Base-by-base conservation (phyloP, 2,888 invertebrate species). In the Apomyelois bistriatella region DNA sequence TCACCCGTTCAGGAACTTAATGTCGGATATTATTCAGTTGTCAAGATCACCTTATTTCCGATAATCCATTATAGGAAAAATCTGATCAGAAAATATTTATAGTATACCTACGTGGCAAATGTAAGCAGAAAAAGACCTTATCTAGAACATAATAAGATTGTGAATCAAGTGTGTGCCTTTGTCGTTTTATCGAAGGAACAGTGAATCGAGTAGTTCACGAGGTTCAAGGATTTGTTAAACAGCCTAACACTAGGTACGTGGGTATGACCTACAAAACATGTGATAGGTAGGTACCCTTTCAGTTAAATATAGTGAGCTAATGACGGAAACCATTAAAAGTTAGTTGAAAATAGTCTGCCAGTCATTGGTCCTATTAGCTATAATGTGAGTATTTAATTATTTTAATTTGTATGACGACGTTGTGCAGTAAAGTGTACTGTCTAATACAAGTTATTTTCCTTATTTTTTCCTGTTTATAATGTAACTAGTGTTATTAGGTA, bases 221-320 rank as follows among this genome's bases (percentile, higher is more conserved):
- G 35, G 46, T 35, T 46, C 46, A 46, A 46, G 46, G 46, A 32
- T 46, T 32, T 46, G 4, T 9, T 32, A 32, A 32, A 46, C 46
- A 32, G 9, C 32, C 10, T 15, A 15, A 32, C 46, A 32, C 28
- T 46, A 46, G 30, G 32, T 32, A 32, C 32, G 22, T 5, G 5
- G 22, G 3, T 32, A 13, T 13, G 32, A 8, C 13, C 5, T 16
- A 46, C 35, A 35, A 30, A 46, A 5, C 32, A 15, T 32, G 32
- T 8, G 15, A 46, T 46, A 12, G n/a, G n/a, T 22, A 22, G 22
- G 22, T 22, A n/a, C 22, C 22, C 42, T 28, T 12, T 1, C 7
- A 30, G 42, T 43, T 43, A 13, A 28, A 28, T 43, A 28, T 28
- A 28, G 42, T n/a, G 0, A 13, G 12, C 28, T 43, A 43, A 43